phyloP scores from a whole-genome alignment of 2,888 invertebrate species.

The Carpatolechia fugitivella region DNA sequence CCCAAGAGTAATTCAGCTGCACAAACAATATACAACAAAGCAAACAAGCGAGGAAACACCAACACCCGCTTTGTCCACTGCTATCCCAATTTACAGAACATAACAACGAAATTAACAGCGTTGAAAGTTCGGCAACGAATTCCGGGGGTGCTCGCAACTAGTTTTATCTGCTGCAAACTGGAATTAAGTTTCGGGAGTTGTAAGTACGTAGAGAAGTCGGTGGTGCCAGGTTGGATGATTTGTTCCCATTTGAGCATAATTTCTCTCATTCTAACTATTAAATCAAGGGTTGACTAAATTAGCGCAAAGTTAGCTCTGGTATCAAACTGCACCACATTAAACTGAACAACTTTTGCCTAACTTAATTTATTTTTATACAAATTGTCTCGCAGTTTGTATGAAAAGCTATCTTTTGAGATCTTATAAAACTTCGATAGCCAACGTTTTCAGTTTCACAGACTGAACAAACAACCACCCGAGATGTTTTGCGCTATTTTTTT shows the following conservation, averaged over 20 bases:
- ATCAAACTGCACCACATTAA: no score
- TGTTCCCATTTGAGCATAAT: neutral
- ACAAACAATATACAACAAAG: neutral
- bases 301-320: no score
- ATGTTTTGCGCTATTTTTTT: no score
- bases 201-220: neutral
- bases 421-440: no score
- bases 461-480: no score
- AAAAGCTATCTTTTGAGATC: no score
- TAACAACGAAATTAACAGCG: constrained; percentile 41
- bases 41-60: neutral
- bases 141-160: constrained; percentile 32
- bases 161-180: constrained; percentile 50
- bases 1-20: neutral
- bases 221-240: neutral
- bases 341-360: no score
- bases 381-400: no score
- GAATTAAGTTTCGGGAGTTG: constrained; percentile 41
- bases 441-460: no score
- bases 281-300: neutral
- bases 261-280: neutral
- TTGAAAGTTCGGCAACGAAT: constrained; percentile 36
- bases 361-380: no score
- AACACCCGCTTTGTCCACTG: neutral
- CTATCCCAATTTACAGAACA: constrained; percentile 15